Evolutionary conservation across 2,888 invertebrate species (phyloP).

Genomic region (Ecdyonurus torrentis): DNA sequence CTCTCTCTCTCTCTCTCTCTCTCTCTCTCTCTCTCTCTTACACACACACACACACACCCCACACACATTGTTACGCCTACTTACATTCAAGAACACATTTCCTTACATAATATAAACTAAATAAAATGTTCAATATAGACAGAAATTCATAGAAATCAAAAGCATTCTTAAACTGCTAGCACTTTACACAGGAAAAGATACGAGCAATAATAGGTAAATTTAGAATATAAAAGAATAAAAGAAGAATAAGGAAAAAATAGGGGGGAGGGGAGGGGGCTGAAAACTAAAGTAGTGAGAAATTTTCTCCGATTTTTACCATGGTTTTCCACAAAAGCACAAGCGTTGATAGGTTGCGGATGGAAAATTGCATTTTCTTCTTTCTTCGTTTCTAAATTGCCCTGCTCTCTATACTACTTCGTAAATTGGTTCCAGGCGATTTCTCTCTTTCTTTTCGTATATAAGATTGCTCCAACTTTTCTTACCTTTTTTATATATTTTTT

Average conservation of each 20-base stretch:
- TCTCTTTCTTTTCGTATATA: not conserved
- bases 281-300: not conserved
- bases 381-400: not conserved
- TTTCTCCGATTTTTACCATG: not conserved
- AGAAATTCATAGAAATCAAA: no score
- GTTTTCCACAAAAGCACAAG: no score
- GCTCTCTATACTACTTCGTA: not conserved
- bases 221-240: not conserved
- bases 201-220: not conserved
- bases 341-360: no score
- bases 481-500: not conserved
- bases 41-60: no score
- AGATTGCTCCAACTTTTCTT: not conserved
- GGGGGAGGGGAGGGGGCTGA: not conserved
- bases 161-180: not conserved
- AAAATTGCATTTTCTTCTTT: not conserved
- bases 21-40: no score
- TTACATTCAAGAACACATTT: not conserved
- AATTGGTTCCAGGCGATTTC: not conserved
- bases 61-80: no score
- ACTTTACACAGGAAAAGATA: not conserved
- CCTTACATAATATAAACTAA: not conserved
- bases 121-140: no score
- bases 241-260: not conserved
- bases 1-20: not conserved